Evolutionary conservation across 2,888 invertebrate genomes (phyloP), one percentile per base, ranked within the genome.

Genomic region (Synergus umbraculus): DNA sequence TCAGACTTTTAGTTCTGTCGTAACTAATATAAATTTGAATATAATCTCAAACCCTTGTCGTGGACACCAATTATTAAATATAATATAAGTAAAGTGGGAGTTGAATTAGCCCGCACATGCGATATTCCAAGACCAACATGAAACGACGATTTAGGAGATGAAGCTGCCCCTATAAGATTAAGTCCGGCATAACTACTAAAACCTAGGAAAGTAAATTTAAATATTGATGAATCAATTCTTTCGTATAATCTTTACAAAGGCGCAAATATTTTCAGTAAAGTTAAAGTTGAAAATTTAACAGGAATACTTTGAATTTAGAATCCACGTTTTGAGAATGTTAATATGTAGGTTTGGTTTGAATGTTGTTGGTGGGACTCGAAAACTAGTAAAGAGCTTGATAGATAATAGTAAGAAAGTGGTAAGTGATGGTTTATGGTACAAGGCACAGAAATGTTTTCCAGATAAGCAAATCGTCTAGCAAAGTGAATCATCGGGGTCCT

Each of bases 391-490:
- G 29, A 54, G n/a, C 7, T 18, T 60, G 10, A 5, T 37, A 37
- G 15, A 29, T 49, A 69, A 41, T 73, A 54, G 10, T 7, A 54
- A 73, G 69, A 69, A 69, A 69, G 73, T 73, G 73, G 73, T 73
- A 54, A 73, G 37, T 73, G 69, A 54, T 37, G 69, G 79, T 81
- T 78, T 66, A 73, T 76, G 82, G 79, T 79, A 82, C 78, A 79
- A 81, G 79, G 77, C 80, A 79, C 46, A 81, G 85, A 87, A 81
- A 88, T 89, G 88, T 89, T 91, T 91, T 90, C 83, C 87, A 89
- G 90, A 91, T 90, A 90, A 90, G 90, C 90, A 89, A 88, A 85
- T 84, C 82, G 85, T 83, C 82, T 81, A 80, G 84, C 78, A 78
- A 80, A 83, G 84, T 85, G 84, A 86, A 85, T 86, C 83, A 85